These are phyloP conservation scores for Leptobrachium leishanense DNA, from an alignment of 2,113 vertebrate genomes.

Conservation along the genomic window DNA sequence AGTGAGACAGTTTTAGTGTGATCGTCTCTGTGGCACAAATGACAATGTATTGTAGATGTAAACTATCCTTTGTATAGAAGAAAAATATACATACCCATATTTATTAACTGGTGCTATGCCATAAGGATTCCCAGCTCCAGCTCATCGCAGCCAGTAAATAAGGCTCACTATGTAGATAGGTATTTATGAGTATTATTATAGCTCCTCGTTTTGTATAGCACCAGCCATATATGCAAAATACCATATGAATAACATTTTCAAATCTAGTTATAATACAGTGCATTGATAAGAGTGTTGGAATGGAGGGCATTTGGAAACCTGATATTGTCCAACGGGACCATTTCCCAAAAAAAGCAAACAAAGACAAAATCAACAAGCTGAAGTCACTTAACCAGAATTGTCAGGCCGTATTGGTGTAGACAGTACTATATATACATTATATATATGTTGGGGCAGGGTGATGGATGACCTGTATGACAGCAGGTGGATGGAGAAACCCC, in stretches of 20 bases:
- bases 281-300: neutral
- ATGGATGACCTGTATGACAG: too few species aligned
- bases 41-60: neutral
- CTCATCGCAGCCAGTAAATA: neutral
- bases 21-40: slow-evolving; percentile 1
- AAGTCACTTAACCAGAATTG: too few species aligned
- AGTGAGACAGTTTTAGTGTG: neutral
- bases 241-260: neutral
- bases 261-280: neutral
- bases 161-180: neutral
- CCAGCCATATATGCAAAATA: neutral
- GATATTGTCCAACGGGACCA: too few species aligned
- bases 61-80: neutral
- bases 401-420: too few species aligned
- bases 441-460: too few species aligned
- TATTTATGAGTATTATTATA: slow-evolving; percentile 6
- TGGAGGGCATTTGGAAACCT: too few species aligned
- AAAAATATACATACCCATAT: neutral
- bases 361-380: too few species aligned
- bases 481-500: too few species aligned
- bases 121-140: neutral
- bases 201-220: neutral
- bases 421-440: too few species aligned
- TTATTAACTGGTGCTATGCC: slow-evolving; percentile 2
- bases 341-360: too few species aligned